phyloP scores from a whole-genome alignment of 1,140 invertebrate species.

The Papilio dardanus region DNA sequence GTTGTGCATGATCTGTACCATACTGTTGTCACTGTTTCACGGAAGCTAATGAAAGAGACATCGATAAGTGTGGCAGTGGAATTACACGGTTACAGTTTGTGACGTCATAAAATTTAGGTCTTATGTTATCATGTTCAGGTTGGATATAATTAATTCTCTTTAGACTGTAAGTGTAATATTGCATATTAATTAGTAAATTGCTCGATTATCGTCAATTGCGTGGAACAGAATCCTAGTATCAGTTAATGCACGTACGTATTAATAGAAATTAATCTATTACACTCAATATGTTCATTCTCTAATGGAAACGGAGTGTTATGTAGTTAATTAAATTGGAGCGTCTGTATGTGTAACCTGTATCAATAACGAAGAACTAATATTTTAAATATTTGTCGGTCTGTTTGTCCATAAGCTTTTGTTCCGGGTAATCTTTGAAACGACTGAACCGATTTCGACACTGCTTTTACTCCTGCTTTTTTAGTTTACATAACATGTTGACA shows the following conservation, averaged over 20 bases:
- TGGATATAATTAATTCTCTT: background rate
- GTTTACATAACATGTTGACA: no score
- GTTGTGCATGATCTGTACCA: no score
- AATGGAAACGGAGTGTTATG: background rate
- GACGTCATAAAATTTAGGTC: background rate
- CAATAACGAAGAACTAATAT: background rate
- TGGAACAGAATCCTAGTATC: background rate
- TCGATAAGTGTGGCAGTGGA: no score
- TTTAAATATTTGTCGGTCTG: no score
- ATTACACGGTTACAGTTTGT: background rate
- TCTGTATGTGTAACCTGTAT: no score
- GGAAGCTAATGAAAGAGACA: no score
- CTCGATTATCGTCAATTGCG: background rate
- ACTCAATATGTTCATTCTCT: background rate
- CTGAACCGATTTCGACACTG: no score
- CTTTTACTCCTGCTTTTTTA: no score
- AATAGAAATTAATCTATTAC: background rate
- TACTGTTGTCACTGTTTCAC: no score
- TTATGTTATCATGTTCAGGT: background rate
- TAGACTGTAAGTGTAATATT: background rate
- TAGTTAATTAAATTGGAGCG: no score
- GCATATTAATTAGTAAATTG: slow-evolving; percentile 9
- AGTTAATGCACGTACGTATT: background rate
- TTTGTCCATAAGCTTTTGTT: no score
- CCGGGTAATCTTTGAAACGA: no score